Evolutionary conservation across 1,140 invertebrate species (phyloP).

Genomic region (Zaprionus vittiger): DNA sequence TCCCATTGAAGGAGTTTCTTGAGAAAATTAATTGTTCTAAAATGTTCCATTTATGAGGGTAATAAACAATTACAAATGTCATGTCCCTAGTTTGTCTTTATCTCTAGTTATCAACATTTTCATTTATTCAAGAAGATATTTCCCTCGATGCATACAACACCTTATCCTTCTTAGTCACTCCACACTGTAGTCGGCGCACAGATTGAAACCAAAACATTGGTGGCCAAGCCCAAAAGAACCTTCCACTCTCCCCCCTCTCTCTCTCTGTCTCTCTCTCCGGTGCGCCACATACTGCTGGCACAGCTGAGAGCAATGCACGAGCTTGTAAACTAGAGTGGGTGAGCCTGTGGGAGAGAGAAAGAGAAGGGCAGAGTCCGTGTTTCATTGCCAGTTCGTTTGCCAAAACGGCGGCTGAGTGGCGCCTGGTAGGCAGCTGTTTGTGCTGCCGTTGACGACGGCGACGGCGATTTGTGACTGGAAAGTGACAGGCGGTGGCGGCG

Average conservation of each 20-base stretch:
- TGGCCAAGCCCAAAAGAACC: slow-evolving; percentile 19
- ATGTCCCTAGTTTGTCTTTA: background rate
- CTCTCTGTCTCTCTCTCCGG: background rate
- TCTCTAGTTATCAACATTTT: background rate
- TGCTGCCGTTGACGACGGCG: slow-evolving; percentile 31
- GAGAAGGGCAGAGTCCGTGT: slow-evolving; percentile 29
- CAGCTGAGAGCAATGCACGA: slow-evolving; percentile 45
- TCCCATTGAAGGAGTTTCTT: background rate
- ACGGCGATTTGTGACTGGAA: slow-evolving; percentile 37
- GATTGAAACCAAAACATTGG: slow-evolving; percentile 55
- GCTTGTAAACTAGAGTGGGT: background rate
- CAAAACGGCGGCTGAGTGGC: slow-evolving; percentile 63
- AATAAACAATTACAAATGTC: no score
- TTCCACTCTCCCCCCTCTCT: background rate
- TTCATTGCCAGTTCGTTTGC: slow-evolving; percentile 75
- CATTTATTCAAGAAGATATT: no score
- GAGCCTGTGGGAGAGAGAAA: background rate
- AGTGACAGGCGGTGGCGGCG: slow-evolving; percentile 28
- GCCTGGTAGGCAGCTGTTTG: slow-evolving; percentile 80
- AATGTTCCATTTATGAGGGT: no score
- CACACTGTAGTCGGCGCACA: slow-evolving; percentile 55
- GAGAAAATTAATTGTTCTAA: background rate
- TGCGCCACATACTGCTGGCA: slow-evolving; percentile 14
- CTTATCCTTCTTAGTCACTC: background rate
- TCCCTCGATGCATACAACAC: no score